Conservation (phyloP, 2,797 vertebrate genomes). For the Diglossa cyanea region DNA sequence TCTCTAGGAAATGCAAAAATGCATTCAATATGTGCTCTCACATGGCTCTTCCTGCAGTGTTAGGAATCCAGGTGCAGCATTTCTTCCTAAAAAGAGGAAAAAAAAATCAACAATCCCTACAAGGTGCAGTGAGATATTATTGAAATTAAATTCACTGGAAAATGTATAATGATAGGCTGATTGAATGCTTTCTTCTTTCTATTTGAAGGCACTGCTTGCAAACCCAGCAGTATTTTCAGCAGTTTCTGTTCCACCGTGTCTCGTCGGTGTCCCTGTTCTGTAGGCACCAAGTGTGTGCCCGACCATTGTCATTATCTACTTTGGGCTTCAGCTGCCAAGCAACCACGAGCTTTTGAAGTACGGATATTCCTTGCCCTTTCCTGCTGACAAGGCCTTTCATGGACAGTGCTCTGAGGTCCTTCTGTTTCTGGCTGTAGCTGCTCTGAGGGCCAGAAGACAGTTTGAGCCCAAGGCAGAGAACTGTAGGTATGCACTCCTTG, state of each 20-base stretch:
- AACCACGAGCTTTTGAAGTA: background rate
- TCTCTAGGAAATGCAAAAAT: constrained; percentile 34
- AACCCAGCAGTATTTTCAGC: background rate
- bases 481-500: background rate
- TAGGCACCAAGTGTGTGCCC: background rate
- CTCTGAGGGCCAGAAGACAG: background rate
- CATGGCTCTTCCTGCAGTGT: background rate
- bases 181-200: background rate
- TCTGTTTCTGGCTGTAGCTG: background rate
- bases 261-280: rapidly evolving
- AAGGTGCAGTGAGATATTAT: background rate
- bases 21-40: background rate
- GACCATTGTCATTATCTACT: rapidly evolving
- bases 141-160: constrained; percentile 25
- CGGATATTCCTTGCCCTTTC: background rate
- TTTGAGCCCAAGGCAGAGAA: background rate
- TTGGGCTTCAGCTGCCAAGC: background rate
- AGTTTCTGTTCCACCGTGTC: rapidly evolving
- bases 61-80: background rate
- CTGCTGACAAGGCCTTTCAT: background rate
- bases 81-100: background rate
- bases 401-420: background rate
- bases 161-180: background rate
- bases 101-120: background rate
- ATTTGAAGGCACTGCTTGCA: background rate